Conservation (phyloP, 2,888 invertebrate genomes). For the Psylliodes chrysocephalus region DNA sequence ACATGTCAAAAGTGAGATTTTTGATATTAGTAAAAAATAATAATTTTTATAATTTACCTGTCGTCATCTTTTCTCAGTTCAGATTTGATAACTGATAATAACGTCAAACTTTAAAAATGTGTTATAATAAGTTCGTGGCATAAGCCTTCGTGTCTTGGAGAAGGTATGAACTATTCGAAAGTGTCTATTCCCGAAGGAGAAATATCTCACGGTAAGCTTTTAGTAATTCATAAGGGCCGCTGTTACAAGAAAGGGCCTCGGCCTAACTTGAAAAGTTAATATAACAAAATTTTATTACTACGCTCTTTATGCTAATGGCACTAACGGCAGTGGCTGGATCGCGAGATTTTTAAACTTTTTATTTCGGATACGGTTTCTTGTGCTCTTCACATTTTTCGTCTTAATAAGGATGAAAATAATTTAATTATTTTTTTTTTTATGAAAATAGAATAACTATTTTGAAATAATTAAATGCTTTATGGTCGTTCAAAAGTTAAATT, state of each 20-base stretch:
- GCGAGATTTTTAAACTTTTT: slow-evolving; percentile 29
- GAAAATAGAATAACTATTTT: too few relatives aligned
- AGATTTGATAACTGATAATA: neutral
- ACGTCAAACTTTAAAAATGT: slow-evolving; percentile 2
- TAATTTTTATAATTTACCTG: too few relatives aligned
- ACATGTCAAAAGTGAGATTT: too few relatives aligned
- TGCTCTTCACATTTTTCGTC: too few relatives aligned
- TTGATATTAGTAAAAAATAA: too few relatives aligned
- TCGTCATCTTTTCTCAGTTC: too few relatives aligned
- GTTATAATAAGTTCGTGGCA: neutral
- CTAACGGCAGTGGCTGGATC: slow-evolving; percentile 22
- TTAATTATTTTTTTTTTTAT: too few relatives aligned
- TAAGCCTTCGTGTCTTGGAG: neutral
- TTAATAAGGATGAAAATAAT: too few relatives aligned
- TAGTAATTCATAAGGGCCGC: slow-evolving; percentile 45
- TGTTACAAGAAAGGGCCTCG: slow-evolving; percentile 33
- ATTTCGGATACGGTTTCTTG: slow-evolving; percentile 6
- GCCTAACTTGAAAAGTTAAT: slow-evolving; percentile 44
- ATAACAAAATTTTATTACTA: slow-evolving; percentile 44
- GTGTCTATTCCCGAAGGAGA: slow-evolving; percentile 41
- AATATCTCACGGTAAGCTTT: slow-evolving; percentile 45
- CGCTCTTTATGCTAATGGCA: slow-evolving; percentile 40
- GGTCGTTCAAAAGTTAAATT: too few relatives aligned
- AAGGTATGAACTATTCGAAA: slow-evolving; percentile 37
- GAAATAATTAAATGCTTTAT: too few relatives aligned